Evolutionary conservation across 2,113 vertebrate genomes (phyloP).

Genomic region (Plectropomus leopardus): DNA sequence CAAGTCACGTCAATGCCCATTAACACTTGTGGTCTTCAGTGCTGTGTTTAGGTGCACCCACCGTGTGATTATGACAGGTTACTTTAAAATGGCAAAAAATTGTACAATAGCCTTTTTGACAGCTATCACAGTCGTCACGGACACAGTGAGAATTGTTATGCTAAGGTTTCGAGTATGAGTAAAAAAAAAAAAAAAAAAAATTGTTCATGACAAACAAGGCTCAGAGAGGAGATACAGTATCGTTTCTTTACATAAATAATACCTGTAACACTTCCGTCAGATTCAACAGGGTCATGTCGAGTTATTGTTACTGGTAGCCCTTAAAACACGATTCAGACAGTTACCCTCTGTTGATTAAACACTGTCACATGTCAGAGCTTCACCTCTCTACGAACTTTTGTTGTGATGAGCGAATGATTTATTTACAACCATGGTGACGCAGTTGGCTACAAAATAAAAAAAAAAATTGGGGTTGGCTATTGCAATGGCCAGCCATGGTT

Average conservation of each 20-base stretch:
- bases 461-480: conserved; percentile 60
- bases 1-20: conserved; percentile 57
- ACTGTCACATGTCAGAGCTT: conserved; percentile 49
- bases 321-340: conserved; percentile 74
- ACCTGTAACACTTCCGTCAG: conserved; percentile 45
- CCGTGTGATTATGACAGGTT: conserved; percentile 38
- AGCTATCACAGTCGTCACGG: conserved; percentile 81
- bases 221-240: conserved; percentile 63
- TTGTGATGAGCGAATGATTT: conserved; percentile 38
- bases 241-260: conserved; percentile 59
- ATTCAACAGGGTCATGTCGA: conserved; percentile 26
- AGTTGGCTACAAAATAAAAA: conserved; percentile 67
- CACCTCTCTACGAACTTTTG: conserved; percentile 28
- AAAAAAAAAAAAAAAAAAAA: conserved; percentile 15
- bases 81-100: conserved; percentile 52
- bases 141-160: conserved; percentile 81
- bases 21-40: conserved; percentile 72
- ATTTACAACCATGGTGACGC: conserved; percentile 75
- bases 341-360: conserved; percentile 53
- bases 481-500: conserved; percentile 61
- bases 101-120: conserved; percentile 65
- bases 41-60: conserved; percentile 72
- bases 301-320: conserved; percentile 77
- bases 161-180: conserved; percentile 49
- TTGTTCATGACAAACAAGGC: conserved; percentile 65